A percentile compares a stretch with the other conserved stretches of the same genome.
Conservation (phyloP, 1,140 invertebrate genomes). For the Neodiprion virginianus region DNA sequence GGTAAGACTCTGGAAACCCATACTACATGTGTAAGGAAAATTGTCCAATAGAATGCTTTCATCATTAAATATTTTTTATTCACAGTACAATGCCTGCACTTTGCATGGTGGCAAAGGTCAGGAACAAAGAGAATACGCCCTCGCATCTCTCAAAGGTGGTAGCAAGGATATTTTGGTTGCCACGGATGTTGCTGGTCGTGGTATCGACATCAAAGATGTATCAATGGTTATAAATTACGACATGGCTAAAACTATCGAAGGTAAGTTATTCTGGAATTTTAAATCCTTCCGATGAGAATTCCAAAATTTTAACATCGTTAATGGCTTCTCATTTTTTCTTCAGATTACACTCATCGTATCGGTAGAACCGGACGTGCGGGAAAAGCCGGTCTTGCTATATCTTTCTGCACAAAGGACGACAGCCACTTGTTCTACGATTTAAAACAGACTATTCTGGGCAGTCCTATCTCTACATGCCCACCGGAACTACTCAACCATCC, state of each 20-base stretch:
- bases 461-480: constrained; percentile 94
- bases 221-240: constrained; percentile 99
- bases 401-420: constrained; percentile 97
- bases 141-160: constrained; percentile 93
- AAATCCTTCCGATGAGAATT: not conserved
- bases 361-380: constrained; percentile 98
- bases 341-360: constrained; percentile 99
- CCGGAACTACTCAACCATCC: constrained; percentile 98
- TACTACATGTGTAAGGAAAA: not conserved
- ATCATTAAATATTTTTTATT: constrained; percentile 38
- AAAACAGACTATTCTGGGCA: constrained; percentile 88
- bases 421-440: constrained; percentile 95
- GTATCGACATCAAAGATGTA: constrained; percentile 99
- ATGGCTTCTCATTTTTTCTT: constrained; percentile 42
- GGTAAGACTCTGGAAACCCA: constrained; percentile 57
- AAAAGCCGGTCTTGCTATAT: constrained; percentile 94
- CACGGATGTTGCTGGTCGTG: constrained; percentile 98
- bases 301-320: constrained; percentile 21
- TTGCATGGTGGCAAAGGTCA: constrained; percentile 99
- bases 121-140: constrained; percentile 98
- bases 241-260: constrained; percentile 99
- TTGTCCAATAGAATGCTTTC: constrained; percentile 5
- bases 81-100: constrained; percentile 91
- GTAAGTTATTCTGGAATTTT: constrained; percentile 51
- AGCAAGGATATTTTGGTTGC: constrained; percentile 99